phyloP scores from a whole-genome alignment of 1,140 invertebrate genomes.

The Armadillidium nasatum region DNA sequence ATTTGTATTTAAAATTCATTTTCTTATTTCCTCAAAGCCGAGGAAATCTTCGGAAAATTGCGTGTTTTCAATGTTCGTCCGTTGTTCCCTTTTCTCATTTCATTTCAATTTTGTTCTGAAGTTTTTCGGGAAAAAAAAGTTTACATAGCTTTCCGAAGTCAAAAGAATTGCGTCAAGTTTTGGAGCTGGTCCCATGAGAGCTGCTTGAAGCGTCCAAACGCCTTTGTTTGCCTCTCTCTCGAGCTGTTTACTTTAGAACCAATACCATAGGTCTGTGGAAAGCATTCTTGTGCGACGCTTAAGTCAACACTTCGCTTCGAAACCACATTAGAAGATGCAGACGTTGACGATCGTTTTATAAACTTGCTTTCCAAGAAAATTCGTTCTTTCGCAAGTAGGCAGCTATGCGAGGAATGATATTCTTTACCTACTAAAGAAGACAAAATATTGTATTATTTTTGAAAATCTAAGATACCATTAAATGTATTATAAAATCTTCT shows the following conservation, averaged over 20 bases:
- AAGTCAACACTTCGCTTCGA: background rate
- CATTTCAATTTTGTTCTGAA: background rate
- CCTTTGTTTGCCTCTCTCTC: background rate
- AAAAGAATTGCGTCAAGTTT: conserved; percentile 2
- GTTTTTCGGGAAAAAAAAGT: background rate
- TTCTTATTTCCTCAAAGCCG: background rate
- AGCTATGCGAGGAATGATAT: no score
- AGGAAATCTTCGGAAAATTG: background rate
- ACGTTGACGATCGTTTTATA: background rate
- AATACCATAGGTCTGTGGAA: background rate
- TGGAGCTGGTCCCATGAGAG: background rate
- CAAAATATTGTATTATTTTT: no score
- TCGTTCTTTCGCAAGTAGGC: no score
- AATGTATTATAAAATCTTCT: no score
- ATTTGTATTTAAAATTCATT: background rate
- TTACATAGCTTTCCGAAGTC: background rate
- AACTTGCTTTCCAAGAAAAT: background rate
- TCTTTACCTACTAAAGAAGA: no score
- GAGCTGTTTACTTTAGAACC: background rate
- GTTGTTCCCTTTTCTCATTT: background rate
- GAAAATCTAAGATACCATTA: no score
- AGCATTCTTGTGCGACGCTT: background rate
- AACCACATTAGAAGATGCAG: background rate
- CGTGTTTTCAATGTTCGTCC: background rate
- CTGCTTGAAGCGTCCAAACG: background rate